Percentiles rank a stretch among this genome's conserved stretches.
phyloP scores from a whole-genome alignment of 2,888 invertebrate species.

The Oligia fasciuncula region DNA sequence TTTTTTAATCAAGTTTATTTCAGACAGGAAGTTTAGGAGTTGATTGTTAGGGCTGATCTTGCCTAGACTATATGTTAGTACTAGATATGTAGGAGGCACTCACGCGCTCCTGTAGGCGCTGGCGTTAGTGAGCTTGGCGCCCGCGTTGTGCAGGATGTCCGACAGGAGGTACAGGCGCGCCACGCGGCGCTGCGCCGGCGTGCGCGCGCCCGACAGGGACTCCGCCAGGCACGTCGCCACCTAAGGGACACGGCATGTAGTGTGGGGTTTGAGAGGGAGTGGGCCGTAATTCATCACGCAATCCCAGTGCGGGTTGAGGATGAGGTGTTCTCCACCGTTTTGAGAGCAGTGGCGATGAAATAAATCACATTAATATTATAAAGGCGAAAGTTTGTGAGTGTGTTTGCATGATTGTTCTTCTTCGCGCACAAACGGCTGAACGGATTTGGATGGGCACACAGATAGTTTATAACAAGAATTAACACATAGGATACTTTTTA shows the following conservation, averaged over 20 bases:
- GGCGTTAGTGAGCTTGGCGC: conserved; percentile 98
- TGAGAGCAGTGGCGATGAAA: background rate
- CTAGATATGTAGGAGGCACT: conserved; percentile 2
- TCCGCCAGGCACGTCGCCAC: conserved; percentile 97
- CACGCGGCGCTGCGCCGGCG: conserved; percentile 96
- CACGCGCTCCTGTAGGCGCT: conserved; percentile 97
- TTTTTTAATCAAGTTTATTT: background rate
- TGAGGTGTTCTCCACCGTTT: background rate
- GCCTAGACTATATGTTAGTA: too few species aligned
- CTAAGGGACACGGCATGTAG: background rate
- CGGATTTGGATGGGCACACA: too few species aligned
- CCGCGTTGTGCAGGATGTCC: conserved; percentile 99
- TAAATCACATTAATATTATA: background rate
- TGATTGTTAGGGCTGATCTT: too few species aligned
- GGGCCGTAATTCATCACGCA: background rate
- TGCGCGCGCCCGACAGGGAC: conserved; percentile 94
- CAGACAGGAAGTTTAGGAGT: background rate
- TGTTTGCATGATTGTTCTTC: too few species aligned
- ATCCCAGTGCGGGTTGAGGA: background rate
- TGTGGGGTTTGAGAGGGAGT: background rate
- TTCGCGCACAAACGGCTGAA: too few species aligned
- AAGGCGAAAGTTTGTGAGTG: too few species aligned
- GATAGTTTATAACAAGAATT: too few species aligned
- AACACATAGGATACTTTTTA: too few species aligned
- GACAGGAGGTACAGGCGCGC: conserved; percentile 98